Evolutionary conservation across 2,797 vertebrate genomes (phyloP).

Genomic region (Danio choprae): DNA sequence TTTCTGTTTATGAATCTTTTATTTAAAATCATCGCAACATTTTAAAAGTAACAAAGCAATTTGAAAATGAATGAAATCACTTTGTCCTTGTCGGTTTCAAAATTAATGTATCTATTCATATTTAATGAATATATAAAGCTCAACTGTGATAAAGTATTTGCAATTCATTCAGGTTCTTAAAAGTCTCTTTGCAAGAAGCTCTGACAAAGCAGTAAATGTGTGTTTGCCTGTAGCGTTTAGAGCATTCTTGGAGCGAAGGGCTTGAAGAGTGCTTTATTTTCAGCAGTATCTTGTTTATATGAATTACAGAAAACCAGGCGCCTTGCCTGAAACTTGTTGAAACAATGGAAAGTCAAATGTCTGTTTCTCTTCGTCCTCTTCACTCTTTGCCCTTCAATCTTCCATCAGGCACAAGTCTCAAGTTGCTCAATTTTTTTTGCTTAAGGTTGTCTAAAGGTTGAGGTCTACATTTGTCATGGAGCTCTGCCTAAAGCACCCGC

Average conservation of each 20-base stretch:
- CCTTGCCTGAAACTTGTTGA: slow-evolving; percentile 5
- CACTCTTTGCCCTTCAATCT: slow-evolving; percentile 2
- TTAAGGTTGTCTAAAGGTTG: slow-evolving; percentile 3
- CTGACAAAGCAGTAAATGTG: neutral
- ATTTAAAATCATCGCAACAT: neutral
- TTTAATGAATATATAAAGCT: neutral
- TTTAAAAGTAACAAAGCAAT: neutral
- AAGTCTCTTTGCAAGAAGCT: neutral
- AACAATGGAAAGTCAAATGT: slow-evolving; percentile 22
- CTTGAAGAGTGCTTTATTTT: slow-evolving; percentile 13
- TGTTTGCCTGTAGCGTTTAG: slow-evolving; percentile 4
- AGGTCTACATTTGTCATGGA: neutral
- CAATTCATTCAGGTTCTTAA: neutral
- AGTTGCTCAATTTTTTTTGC: neutral
- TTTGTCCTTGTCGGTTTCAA: neutral
- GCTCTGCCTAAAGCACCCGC: neutral
- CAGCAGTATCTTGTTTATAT: slow-evolving; percentile 19
- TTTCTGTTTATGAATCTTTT: neutral
- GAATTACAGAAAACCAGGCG: slow-evolving; percentile 3
- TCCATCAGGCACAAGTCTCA: neutral
- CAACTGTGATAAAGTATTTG: neutral
- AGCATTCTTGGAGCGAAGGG: neutral
- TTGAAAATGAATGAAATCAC: neutral
- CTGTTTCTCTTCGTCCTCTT: neutral
- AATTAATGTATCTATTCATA: neutral